Evolutionary conservation across 2,888 invertebrate species (phyloP), one percentile per base, ranked within the genome.

Genomic region (Xanthia icteritia): DNA sequence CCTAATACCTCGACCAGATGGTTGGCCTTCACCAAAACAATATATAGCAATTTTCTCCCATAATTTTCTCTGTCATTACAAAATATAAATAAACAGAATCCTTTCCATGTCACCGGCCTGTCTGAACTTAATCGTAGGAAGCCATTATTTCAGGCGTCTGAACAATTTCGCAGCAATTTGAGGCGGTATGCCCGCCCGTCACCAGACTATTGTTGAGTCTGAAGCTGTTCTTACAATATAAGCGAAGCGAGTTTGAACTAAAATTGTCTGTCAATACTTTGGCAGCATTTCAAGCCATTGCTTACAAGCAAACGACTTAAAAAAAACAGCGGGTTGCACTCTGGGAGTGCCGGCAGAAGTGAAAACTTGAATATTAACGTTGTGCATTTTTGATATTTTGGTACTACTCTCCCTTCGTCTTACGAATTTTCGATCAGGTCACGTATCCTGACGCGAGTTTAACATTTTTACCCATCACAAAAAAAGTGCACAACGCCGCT

Each of bases 121-220:
- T 84, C 85, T 73, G n/a, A 48, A 79, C 61, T 76, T 81, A 84
- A 86, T 81, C 39, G 79, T 69, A 76, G 78, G 66, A 81, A 79
- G 65, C 76, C 67, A 79, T 84, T 87, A 82, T 79, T 77, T 75
- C 74, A 48, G 65, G 72, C 78, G 77, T 79, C 73, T 68, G 71
- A 86, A 84, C 82, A 86, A 82, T 87, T 82, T 88, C 71, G 48
- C 56, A 77, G 77, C 77, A 86, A 84, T 79, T 88, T 79, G 73
- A 77, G 58, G 73, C 71, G 85, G 87, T 72, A 84, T 85, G 76
- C 77, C 9, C 64, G 73, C 69, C 70, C 61, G 76, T 77, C 86
- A 86, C 78, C 42, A 74, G 54, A 9, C 73, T 56, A 81, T 79
- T 77, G 80, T 81, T 36, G 42, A 2, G 15, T 23, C 5, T 70